Evolutionary conservation across 2,113 vertebrate species (phyloP).

Genomic region (Cryptomyrus ogoouensis): DNA sequence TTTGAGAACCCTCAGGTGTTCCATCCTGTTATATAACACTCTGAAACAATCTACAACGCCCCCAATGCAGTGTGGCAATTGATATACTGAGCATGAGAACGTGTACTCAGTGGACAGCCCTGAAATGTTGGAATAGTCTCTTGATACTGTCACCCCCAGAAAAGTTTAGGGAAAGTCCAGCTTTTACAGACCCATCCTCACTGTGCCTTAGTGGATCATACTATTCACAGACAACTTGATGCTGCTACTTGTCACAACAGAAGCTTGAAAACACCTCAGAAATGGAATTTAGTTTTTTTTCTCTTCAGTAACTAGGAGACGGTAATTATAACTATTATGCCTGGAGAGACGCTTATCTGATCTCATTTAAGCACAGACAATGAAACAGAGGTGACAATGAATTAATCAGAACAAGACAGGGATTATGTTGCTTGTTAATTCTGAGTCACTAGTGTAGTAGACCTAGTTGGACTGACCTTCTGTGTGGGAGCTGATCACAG

Average conservation of each 20-base stretch:
- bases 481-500: not conserved
- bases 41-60: not conserved
- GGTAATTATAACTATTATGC: not conserved
- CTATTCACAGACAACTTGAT: not conserved
- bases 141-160: not conserved
- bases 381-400: slow-evolving; percentile 9
- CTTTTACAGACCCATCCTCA: not conserved
- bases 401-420: not conserved
- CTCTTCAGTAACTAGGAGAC: not conserved
- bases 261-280: not conserved
- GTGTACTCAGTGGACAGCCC: not conserved
- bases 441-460: not conserved
- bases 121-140: not conserved
- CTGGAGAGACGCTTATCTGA: not conserved
- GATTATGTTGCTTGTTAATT: not conserved
- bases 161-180: not conserved
- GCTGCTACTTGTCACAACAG: not conserved
- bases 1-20: not conserved
- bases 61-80: not conserved
- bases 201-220: not conserved
- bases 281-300: not conserved
- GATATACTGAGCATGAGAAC: not conserved
- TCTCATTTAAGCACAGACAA: not conserved
- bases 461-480: not conserved
- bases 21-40: not conserved